These are phyloP conservation scores for Microplitis deprimator DNA, from an alignment of 2,888 invertebrate species.

Conservation along the genomic window DNA sequence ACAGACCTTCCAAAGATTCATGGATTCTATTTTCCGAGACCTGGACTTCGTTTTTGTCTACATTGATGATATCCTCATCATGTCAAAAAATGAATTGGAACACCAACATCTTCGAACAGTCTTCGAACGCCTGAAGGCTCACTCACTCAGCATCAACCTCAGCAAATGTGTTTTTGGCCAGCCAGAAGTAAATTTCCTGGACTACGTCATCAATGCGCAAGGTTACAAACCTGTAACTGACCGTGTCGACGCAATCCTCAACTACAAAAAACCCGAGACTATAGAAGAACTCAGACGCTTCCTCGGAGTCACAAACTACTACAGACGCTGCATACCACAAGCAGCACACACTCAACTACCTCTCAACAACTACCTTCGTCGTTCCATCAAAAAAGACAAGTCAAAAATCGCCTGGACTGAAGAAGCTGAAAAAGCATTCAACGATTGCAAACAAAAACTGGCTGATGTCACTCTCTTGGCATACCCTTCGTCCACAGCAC, in stretches of 20 bases:
- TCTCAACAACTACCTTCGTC: conserved; percentile 31
- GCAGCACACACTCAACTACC: conserved; percentile 33
- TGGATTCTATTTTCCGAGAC: too few species aligned
- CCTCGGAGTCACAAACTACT: conserved; percentile 39
- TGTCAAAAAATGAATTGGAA: too few species aligned
- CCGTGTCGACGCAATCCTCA: background rate
- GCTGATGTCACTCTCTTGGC: conserved; percentile 15
- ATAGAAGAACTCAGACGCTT: conserved; percentile 32
- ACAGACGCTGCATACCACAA: conserved; percentile 27
- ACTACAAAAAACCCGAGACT: conserved; percentile 5
- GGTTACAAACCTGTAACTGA: background rate
- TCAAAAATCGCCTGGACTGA: conserved; percentile 28
- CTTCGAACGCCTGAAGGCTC: too few species aligned
- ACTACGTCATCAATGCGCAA: background rate
- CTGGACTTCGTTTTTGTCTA: too few species aligned
- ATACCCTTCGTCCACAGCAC: conserved; percentile 26
- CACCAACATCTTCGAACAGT: too few species aligned
- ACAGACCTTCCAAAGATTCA: too few species aligned
- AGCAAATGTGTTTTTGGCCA: background rate
- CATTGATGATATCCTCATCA: too few species aligned
- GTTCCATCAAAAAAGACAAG: conserved; percentile 41
- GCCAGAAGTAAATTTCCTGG: background rate
- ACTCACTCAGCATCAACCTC: too few species aligned
- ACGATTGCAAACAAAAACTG: conserved; percentile 23
- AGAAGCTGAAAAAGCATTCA: conserved; percentile 19